Evolutionary conservation across 2,797 vertebrate genomes (phyloP), one percentile per base, ranked within the genome.

Genomic region (Sebastes iracundus): DNA sequence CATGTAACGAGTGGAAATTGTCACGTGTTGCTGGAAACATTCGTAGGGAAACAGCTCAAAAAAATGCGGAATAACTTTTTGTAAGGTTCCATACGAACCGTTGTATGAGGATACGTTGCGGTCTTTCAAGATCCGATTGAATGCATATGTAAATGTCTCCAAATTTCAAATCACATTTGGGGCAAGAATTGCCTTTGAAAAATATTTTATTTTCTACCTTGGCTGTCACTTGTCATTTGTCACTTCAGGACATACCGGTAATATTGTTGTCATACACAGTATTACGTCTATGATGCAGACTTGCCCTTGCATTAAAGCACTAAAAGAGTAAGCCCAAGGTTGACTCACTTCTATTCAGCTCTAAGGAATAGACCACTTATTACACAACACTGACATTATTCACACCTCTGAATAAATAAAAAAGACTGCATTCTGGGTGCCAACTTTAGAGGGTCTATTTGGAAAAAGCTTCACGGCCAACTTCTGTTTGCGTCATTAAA

Each of bases 331-430:
- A 49, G 63, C 11, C 23, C 35, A 72, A 75, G 66, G 46, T 32
- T 1, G 7, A 3, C 4, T 33, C 28, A 16, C n/a, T 61, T 71
- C 32, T 58, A 25, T 74, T 75, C 53, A 64, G 28, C 30, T 4
- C 18, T 63, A 52, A 72, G 72, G 70, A 88, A 81, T 18, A 49
- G 58, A 70, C 16, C 20, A 33, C 2, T 2, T 38, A 7, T 92
- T 79, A 49, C 58, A 23, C 55, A 82, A 85, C 52, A 4, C 65
- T 72, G 84, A 86, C 86, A 72, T 81, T 77, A 82, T 83, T 81
- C 80, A 88, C 84, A 76, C 85, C 67, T 80, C 69, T n/a, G 68
- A 72, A 79, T 58, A 20, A 46, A 77, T 28, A 23, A 32, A 80
- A 60, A 35, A 28, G 4, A 52, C 38, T 30, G 2, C 4, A 2